Evolutionary conservation across 2,113 vertebrate genomes (phyloP), one percentile per base, ranked within the genome.

Genomic region (Terrapene triunguis): DNA sequence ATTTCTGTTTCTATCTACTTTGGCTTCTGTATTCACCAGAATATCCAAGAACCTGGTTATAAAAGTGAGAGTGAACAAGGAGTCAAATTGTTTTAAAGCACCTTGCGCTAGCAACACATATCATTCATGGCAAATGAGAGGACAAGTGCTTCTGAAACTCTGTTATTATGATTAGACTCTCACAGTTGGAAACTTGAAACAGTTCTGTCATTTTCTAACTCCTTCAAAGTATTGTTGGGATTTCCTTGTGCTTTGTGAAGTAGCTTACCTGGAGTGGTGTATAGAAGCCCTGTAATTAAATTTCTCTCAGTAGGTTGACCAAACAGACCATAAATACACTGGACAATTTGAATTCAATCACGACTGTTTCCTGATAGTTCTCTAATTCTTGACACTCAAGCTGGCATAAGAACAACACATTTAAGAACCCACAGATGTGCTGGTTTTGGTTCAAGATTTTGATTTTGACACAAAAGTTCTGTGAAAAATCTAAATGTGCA

Each of bases 401-500:
- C 62, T 3, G 3, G 62, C 35, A 4, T 65, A 35, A 0, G 7
- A 89, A 94, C 72, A 59, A 87, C 72, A 65, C 89, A 90, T 78
- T 25, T 42, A 55, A 88, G 59, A 95, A 92, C 53, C 35, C 7
- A 87, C 86, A 92, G 79, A 93, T 96, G 88, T 94, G 97, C 95
- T 89, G 87, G 81, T 85, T 95, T 93, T 81, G 83, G 76, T 95
- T 94, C 84, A 84, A 97, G 93, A 85, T 69, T 94, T 84, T 91
- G 93, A 95, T 90, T 88, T 86, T 89, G 88, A 98, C 87, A 87
- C 92, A 59, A 27, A 94, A 95, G 91, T 93, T 97, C 87, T 89
- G 80, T 13, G 76, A 72, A 91, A 94, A 91, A 84, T 10, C 94
- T 69, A 85, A 84, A 96, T 89, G 79, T 96, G 94, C 92, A 94